A percentile compares a stretch with the other conserved stretches of the same genome.
Conservation (phyloP, 2,888 invertebrate species). For the Rhogogaster chlorosoma region DNA sequence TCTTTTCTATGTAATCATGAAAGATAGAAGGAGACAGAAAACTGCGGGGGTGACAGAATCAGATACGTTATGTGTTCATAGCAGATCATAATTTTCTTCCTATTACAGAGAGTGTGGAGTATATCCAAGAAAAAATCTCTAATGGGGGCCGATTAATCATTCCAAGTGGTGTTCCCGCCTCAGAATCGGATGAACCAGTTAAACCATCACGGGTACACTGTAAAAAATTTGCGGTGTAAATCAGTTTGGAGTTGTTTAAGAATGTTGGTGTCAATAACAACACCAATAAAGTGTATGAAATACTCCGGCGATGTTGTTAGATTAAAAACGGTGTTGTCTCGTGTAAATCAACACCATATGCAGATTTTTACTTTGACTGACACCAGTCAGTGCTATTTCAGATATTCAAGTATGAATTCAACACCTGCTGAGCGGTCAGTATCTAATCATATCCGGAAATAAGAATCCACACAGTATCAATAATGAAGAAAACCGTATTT, state of each 20-base stretch:
- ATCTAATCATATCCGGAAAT: too few relatives aligned
- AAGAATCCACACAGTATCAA: too few relatives aligned
- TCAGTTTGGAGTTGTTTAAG: not conserved
- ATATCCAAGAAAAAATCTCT: not conserved
- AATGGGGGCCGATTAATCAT: not conserved
- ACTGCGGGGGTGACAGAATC: too few relatives aligned
- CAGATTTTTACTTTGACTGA: not conserved
- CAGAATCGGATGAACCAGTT: not conserved
- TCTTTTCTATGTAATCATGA: too few relatives aligned
- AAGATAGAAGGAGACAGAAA: too few relatives aligned
- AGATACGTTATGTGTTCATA: not conserved
- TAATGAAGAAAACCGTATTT: too few relatives aligned
- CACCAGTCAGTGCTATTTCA: not conserved
- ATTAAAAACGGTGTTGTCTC: not conserved
- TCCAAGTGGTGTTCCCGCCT: not conserved
- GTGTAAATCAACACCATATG: not conserved
- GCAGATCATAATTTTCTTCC: not conserved
- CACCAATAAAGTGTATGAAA: not conserved
- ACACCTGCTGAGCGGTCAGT: too few relatives aligned
- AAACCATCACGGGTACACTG: not conserved
- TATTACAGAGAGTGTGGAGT: not conserved
- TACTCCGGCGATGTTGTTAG: not conserved
- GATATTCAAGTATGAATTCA: too few relatives aligned
- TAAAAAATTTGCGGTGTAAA: not conserved
- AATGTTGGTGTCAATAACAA: not conserved